Conservation (phyloP, 64 coral and sea anemone species). For the Stichodactyla mertensii region DNA sequence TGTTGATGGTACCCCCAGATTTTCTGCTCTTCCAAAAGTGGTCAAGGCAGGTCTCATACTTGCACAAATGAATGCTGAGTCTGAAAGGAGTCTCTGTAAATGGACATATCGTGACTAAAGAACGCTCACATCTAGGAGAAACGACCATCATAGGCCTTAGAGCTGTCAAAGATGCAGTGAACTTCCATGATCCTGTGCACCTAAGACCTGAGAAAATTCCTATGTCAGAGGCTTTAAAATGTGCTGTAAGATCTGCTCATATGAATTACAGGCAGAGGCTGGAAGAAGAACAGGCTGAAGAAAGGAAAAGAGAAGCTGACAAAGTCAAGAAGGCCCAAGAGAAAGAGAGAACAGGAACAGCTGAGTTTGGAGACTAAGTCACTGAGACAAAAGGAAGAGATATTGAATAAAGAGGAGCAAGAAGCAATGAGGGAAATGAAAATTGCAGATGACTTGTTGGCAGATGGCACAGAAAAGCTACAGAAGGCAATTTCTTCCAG, state of each 20-base stretch:
- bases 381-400: slow-evolving; percentile 59
- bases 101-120: slow-evolving; percentile 32
- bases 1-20: slow-evolving; percentile 58
- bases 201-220: slow-evolving; percentile 21
- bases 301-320: slow-evolving; percentile 40
- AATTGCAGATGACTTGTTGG: slow-evolving; percentile 59
- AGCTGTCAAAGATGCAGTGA: slow-evolving; percentile 33
- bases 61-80: slow-evolving; percentile 54
- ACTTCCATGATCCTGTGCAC: slow-evolving; percentile 40
- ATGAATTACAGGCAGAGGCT: slow-evolving; percentile 15
- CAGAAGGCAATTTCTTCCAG: slow-evolving; percentile 25
- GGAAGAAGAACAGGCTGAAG: slow-evolving; percentile 52
- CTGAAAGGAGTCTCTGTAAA: slow-evolving; percentile 55
- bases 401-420: slow-evolving; percentile 52
- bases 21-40: slow-evolving; percentile 47
- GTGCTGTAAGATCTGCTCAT: slow-evolving; percentile 27
- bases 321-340: slow-evolving; percentile 54
- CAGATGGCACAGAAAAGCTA: slow-evolving; percentile 63
- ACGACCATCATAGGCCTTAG: slow-evolving; percentile 27
- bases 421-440: slow-evolving; percentile 62
- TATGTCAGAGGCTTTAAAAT: slow-evolving; percentile 24
- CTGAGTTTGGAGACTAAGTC: slow-evolving; percentile 52
- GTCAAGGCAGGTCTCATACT: slow-evolving; percentile 52
- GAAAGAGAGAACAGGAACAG: slow-evolving; percentile 63
- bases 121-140: slow-evolving; percentile 21